These are phyloP conservation scores for Hoplodrina blanda DNA, from an alignment of 2,888 invertebrate genomes.

Conservation along the genomic window DNA sequence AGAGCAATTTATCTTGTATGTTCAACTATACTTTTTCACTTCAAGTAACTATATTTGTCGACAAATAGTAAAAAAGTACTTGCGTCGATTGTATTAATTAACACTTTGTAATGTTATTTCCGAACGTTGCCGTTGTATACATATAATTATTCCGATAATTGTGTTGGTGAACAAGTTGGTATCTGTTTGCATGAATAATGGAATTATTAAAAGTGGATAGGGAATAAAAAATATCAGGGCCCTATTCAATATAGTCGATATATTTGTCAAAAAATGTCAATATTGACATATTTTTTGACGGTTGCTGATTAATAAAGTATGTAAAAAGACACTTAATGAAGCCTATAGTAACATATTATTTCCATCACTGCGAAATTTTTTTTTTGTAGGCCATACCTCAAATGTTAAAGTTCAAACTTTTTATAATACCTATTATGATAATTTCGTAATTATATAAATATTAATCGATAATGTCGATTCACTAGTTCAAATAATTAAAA, in stretches of 20 bases:
- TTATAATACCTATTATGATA: too few species aligned
- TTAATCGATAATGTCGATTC: not conserved
- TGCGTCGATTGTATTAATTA: conserved; percentile 50
- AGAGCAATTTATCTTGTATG: conserved; percentile 72
- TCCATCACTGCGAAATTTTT: too few species aligned
- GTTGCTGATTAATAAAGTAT: too few species aligned
- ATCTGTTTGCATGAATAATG: conserved; percentile 48
- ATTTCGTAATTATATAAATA: not conserved
- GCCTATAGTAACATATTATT: too few species aligned
- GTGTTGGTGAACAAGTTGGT: conserved; percentile 13
- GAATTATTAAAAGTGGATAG: conserved; percentile 32
- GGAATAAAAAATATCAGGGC: conserved; percentile 20
- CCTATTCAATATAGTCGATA: too few species aligned
- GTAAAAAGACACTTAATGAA: too few species aligned
- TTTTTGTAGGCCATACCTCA: too few species aligned
- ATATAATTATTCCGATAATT: conserved; percentile 43
- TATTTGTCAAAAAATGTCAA: too few species aligned
- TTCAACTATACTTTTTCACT: conserved; percentile 42
- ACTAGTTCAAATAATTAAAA: not conserved
- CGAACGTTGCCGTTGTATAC: conserved; percentile 52
- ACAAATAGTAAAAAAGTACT: conserved; percentile 28
- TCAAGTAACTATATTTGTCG: conserved; percentile 52
- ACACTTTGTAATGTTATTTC: conserved; percentile 58
- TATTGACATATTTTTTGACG: too few species aligned
- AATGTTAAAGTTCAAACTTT: too few species aligned